phyloP scores from a whole-genome alignment of 2,113 vertebrate species.

The Proteles cristata region DNA sequence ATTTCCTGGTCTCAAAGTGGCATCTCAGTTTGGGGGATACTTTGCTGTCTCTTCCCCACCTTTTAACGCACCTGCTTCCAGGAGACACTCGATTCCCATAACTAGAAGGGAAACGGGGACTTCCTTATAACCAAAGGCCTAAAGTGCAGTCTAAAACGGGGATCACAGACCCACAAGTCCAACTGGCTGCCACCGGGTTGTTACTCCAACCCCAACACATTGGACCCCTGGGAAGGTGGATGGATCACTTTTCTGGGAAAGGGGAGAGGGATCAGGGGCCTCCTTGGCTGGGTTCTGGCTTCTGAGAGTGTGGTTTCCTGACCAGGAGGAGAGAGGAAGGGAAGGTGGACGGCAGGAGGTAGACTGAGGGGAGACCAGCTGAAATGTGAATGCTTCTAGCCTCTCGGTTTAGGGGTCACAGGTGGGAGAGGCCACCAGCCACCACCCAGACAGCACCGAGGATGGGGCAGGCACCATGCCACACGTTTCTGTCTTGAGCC shows the following conservation, averaged over 20 bases:
- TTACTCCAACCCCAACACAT: not conserved
- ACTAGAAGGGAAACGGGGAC: not conserved
- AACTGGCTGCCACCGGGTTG: not conserved
- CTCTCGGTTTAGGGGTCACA: not conserved
- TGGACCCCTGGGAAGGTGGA: not conserved
- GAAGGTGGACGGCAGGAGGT: not conserved
- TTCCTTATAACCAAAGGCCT: not conserved
- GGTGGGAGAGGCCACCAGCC: not conserved
- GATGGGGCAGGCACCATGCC: accelerated
- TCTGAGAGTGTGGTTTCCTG: not conserved
- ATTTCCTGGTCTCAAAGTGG: not conserved
- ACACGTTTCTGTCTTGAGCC: not conserved
- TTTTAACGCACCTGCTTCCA: not conserved
- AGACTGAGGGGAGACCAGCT: not conserved
- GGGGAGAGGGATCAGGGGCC: not conserved
- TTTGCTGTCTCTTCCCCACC: not conserved
- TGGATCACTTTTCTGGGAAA: not conserved
- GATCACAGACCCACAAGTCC: not conserved
- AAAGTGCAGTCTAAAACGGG: not conserved
- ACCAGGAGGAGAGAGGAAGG: not conserved
- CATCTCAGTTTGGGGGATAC: not conserved
- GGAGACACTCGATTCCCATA: not conserved
- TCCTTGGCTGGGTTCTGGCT: not conserved
- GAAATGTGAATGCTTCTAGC: not conserved
- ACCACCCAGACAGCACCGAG: accelerated